Evolutionary conservation across 2,797 vertebrate species (phyloP).

Genomic region (Fratercula arctica): DNA sequence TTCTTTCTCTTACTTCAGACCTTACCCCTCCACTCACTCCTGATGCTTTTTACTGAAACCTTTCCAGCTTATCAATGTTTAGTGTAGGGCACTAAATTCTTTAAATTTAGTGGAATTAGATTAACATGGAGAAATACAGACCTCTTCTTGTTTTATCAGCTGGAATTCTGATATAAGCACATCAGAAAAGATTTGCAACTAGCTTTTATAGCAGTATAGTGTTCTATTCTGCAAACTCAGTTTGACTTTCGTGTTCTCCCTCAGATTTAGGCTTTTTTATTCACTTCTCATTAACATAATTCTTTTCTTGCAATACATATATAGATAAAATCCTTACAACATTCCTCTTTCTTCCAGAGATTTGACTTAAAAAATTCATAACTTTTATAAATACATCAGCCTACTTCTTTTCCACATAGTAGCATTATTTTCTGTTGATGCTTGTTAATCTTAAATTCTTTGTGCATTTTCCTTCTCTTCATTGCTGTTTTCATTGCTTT

Average conservation of each 20-base stretch:
- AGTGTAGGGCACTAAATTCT: rapidly evolving
- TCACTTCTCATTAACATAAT: not conserved
- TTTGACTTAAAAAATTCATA: not conserved
- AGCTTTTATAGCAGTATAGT: not conserved
- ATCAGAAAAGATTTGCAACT: not conserved
- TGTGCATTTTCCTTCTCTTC: not conserved
- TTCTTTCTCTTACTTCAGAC: not conserved
- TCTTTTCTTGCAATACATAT: not conserved
- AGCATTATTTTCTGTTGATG: not conserved
- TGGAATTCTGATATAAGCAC: not conserved
- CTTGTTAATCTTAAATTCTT: not conserved
- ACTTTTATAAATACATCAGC: not conserved
- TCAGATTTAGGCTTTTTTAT: not conserved
- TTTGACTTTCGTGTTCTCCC: not conserved
- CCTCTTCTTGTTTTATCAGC: not conserved
- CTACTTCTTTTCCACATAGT: not conserved
- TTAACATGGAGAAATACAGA: not conserved
- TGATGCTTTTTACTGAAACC: not conserved
- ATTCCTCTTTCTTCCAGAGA: not conserved
- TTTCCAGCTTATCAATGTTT: not conserved
- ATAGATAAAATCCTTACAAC: not conserved
- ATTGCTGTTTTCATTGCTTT: not conserved
- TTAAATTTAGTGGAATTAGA: not conserved
- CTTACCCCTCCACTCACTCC: not conserved
- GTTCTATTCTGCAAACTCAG: not conserved